Evolutionary conservation across 2,113 vertebrate species (phyloP).

Genomic region (Corvus moneduloides): DNA sequence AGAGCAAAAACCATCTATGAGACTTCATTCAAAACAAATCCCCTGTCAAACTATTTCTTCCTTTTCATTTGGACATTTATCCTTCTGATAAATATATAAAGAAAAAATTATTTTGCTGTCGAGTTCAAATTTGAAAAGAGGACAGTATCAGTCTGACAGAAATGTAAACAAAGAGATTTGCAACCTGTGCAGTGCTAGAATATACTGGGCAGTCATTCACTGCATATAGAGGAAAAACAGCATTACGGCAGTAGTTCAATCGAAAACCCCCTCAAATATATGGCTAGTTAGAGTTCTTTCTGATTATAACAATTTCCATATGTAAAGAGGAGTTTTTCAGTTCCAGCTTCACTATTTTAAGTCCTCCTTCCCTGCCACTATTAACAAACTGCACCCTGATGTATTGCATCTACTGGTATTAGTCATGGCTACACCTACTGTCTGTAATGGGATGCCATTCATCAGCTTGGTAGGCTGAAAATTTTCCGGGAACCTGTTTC

Average conservation of each 20-base stretch:
- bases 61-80: conserved; percentile 39
- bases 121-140: conserved; percentile 12
- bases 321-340: neutral
- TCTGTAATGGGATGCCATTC: neutral
- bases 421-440: neutral
- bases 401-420: neutral
- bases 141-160: neutral
- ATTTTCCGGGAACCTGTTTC: conserved; percentile 44
- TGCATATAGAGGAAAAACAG: neutral
- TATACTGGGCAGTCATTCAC: neutral
- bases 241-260: neutral
- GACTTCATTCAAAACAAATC: conserved; percentile 33
- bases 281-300: neutral
- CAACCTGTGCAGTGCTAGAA: neutral
- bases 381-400: neutral
- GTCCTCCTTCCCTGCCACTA: neutral
- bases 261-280: neutral
- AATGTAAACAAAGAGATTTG: neutral
- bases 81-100: neutral
- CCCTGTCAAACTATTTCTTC: neutral
- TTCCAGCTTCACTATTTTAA: neutral
- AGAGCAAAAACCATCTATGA: conserved; percentile 57
- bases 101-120: neutral
- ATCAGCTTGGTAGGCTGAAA: conserved; percentile 16
- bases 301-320: neutral